A percentile compares a stretch with the other conserved stretches of the same genome.
Evolutionary conservation across 2,113 vertebrate genomes (phyloP).

Genomic region (Sorex fumeus): DNA sequence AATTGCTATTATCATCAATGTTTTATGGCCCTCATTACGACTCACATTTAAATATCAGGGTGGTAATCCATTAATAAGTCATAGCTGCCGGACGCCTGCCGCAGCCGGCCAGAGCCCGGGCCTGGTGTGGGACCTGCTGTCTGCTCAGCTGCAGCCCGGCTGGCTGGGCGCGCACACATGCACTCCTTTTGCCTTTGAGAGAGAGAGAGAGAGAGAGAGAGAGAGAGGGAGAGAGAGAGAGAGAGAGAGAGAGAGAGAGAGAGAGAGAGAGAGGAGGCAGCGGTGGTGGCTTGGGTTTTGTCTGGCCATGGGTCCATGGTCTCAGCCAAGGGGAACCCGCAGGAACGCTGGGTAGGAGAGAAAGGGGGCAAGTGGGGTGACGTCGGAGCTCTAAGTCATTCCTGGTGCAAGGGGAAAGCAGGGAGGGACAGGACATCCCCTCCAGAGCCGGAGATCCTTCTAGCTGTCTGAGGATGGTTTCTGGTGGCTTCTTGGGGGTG

Average conservation of each 20-base stretch:
- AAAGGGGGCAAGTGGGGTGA: not conserved
- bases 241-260: too few relatives aligned
- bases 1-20: conserved; percentile 89
- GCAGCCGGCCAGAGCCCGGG: conserved; percentile 69
- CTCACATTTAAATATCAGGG: conserved; percentile 89
- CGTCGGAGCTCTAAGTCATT: not conserved
- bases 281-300: too few relatives aligned
- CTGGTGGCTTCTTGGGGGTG: too few relatives aligned
- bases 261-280: too few relatives aligned
- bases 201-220: too few relatives aligned
- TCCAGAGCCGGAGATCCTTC: too few relatives aligned
- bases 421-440: too few relatives aligned
- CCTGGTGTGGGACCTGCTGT: conserved; percentile 49
- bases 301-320: not conserved
- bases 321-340: not conserved
- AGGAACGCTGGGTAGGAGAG: not conserved
- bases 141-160: not conserved
- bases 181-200: too few relatives aligned
- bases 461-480: too few relatives aligned
- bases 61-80: conserved; percentile 86
- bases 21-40: conserved; percentile 89
- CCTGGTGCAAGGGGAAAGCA: not conserved
- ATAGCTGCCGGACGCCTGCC: conserved; percentile 76
- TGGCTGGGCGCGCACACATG: not conserved
- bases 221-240: too few relatives aligned